These are phyloP conservation scores for Agrotis ipsilon DNA, from an alignment of 2,888 invertebrate species.

Conservation along the genomic window DNA sequence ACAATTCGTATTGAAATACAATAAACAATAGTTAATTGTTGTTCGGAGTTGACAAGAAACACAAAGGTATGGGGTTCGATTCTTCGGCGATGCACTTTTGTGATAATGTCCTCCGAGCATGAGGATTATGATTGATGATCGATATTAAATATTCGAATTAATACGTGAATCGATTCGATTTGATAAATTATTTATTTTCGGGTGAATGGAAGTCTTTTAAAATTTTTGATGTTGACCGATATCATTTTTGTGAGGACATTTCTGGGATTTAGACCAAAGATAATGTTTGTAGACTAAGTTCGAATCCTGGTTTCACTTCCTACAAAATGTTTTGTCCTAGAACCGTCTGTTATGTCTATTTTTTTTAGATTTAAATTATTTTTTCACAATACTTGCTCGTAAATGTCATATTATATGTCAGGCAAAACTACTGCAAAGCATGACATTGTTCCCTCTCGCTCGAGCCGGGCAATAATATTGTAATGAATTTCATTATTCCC, in stretches of 20 bases:
- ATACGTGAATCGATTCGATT: conserved; percentile 83
- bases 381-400: no score
- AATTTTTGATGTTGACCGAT: conserved; percentile 73
- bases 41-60: conserved; percentile 73
- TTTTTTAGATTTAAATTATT: no score
- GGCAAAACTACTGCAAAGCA: no score
- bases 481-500: no score
- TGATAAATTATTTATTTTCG: conserved; percentile 86
- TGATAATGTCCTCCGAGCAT: conserved; percentile 81
- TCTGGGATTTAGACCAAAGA: conserved; percentile 60
- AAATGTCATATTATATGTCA: no score
- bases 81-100: conserved; percentile 76
- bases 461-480: no score
- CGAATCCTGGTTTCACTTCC: conserved; percentile 3
- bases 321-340: no score
- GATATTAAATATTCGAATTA: conserved; percentile 84
- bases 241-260: conserved; percentile 74
- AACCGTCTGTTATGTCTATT: no score
- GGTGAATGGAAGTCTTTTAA: conserved; percentile 73
- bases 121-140: conserved; percentile 87
- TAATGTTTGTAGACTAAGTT: conserved; percentile 35
- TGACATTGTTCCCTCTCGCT: no score
- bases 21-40: conserved; percentile 83
- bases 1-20: conserved; percentile 74
- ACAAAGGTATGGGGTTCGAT: conserved; percentile 68